Evolutionary conservation across 2,888 invertebrate species (phyloP).

Genomic region (Ashinkailepas kermadecensis): DNA sequence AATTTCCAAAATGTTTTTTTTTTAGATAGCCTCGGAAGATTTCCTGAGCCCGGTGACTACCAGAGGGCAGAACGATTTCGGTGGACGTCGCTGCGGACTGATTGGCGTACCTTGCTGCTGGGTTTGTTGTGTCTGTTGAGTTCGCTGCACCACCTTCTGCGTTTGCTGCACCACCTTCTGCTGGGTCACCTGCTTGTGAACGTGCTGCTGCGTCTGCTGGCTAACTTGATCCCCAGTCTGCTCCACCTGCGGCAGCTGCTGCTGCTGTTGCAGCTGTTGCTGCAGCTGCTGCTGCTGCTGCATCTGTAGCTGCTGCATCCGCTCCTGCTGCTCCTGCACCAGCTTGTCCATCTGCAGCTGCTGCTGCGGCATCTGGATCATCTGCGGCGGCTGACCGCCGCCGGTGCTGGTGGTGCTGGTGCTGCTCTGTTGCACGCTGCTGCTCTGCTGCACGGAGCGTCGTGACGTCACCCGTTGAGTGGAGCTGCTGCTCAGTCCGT

Average conservation of each 20-base stretch:
- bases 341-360: neutral
- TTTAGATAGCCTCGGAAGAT: no score
- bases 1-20: neutral
- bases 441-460: neutral
- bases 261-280: no score
- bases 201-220: neutral
- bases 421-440: neutral
- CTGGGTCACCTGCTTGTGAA: neutral
- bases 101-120: conserved; percentile 11
- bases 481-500: neutral
- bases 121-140: neutral
- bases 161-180: neutral
- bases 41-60: no score
- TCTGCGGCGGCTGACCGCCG: neutral
- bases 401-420: neutral
- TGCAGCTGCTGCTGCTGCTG: neutral
- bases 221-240: neutral
- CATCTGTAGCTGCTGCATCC: neutral
- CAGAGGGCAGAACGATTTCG: no score
- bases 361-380: neutral
- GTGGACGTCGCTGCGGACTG: neutral
- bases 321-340: conserved; percentile 9
- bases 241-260: neutral
- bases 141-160: neutral
- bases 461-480: neutral